Conservation (phyloP, 1,140 invertebrate species). For the Nymphalis io region DNA sequence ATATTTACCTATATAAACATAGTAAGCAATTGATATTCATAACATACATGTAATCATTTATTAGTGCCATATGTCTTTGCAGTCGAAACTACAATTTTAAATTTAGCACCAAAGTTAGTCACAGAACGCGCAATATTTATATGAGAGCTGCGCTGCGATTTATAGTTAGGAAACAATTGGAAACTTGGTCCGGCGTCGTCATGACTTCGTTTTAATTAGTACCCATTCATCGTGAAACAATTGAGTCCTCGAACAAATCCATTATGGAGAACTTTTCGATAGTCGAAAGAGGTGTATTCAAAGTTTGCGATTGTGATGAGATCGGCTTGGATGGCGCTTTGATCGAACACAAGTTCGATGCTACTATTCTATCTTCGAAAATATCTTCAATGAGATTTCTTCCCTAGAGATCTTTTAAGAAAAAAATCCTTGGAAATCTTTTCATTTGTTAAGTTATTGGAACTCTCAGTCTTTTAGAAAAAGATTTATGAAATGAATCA, state of each 20-base stretch:
- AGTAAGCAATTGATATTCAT: background rate
- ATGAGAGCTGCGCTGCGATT: constrained; percentile 67
- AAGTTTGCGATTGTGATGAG: constrained; percentile 65
- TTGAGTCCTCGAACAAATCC: constrained; percentile 74
- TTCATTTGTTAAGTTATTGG: background rate
- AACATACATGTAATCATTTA: background rate
- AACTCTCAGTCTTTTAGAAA: background rate
- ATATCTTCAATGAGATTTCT: constrained; percentile 32
- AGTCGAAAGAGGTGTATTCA: constrained; percentile 73
- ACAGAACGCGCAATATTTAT: constrained; percentile 67
- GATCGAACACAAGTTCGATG: constrained; percentile 44
- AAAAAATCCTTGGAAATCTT: background rate
- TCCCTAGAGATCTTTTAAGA: constrained; percentile 5
- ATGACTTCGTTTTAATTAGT: constrained; percentile 79
- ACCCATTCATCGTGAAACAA: constrained; percentile 78
- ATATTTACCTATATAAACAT: background rate
- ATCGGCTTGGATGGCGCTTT: constrained; percentile 49
- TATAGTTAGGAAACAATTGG: constrained; percentile 75
- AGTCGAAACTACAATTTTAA: constrained; percentile 42
- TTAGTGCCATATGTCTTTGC: constrained; percentile 1
- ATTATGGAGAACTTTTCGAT: constrained; percentile 78
- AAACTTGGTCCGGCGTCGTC: constrained; percentile 69
- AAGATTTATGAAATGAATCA: background rate
- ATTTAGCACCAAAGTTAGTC: constrained; percentile 70
- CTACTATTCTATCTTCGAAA: constrained; percentile 42